A percentile compares a stretch with the other conserved stretches of the same genome.
phyloP scores from a whole-genome alignment of 1,140 invertebrate genomes.

The Zaprionus ornatus region DNA sequence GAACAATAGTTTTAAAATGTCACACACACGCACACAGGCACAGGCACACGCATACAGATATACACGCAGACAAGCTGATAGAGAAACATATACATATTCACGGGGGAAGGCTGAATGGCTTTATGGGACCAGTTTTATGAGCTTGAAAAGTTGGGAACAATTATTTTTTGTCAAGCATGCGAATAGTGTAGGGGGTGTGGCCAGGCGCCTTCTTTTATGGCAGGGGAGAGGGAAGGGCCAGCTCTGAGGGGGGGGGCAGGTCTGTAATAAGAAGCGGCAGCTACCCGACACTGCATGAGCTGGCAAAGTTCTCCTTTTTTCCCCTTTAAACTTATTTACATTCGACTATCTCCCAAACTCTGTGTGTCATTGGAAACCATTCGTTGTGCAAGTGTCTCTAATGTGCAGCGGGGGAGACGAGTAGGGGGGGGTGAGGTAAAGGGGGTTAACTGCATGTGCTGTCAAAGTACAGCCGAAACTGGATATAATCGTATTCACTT shows the following conservation, averaged over 20 bases:
- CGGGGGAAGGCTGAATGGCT: not conserved
- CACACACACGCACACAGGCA: not conserved
- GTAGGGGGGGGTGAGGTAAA: too few relatives aligned
- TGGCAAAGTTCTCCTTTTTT: not conserved
- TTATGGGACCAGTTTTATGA: slow-evolving; percentile 1
- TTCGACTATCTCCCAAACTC: not conserved
- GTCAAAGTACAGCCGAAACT: slow-evolving; percentile 1
- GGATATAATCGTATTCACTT: slow-evolving; percentile 1
- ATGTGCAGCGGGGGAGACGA: not conserved
- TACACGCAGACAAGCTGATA: not conserved
- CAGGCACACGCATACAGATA: not conserved
- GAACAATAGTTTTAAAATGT: slow-evolving; percentile 3
- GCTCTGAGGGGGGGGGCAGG: not conserved
- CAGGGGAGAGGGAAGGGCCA: not conserved
- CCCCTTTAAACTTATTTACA: not conserved
- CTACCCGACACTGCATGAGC: not conserved
- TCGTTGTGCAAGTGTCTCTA: not conserved
- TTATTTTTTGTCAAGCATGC: slow-evolving; percentile 2
- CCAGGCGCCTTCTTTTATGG: not conserved
- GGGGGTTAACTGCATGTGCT: not conserved
- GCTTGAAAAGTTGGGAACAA: slow-evolving; percentile 4
- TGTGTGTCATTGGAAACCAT: not conserved
- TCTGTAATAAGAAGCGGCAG: not conserved
- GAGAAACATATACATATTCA: not conserved
- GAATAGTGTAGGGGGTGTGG: not conserved